Evolutionary conservation across 2,888 invertebrate species (phyloP), one percentile per base, ranked within the genome.

Genomic region (Ormia ochracea): DNA sequence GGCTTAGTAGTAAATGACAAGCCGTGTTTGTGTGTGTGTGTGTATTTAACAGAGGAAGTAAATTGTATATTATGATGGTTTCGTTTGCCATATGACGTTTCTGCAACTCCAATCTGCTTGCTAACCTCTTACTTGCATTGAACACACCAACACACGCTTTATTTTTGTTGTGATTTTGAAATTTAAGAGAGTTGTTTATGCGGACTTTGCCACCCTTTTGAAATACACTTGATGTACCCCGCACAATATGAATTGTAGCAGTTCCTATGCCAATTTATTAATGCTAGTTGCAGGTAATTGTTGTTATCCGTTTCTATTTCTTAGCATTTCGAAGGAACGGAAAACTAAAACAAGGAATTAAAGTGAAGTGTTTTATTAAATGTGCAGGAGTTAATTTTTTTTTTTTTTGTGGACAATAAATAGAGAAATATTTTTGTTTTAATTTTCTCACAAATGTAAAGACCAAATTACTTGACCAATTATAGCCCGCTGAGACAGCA

Each of bases 221-320:
- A 63, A 63, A 31, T 63, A 26, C 26, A 19, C 31, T 78, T 26
- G 33, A 10, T 41, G 19, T 9, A n/a, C 33, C 19, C 21, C 43
- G 45, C 69, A 33, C 45, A 52, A 66, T 56, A 54, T 70, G 52
- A 72, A 59, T 61, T 59, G 70, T 54, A 61, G 43, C n/a, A 59
- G 38, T 50, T 70, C 52, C 41, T 63, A 43, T 43, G 61, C 12
- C 50, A 61, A 61, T 61, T 66, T 79, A 72, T 80, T 72, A 69
- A 43, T 80, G 69, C 70, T 72, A 75, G 61, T 80, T 80, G 80
- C 33, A 58, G 80, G 66, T 80, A 80, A 76, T 80, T 80, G 80
- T 80, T 80, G 80, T 80, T 80, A 76, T 80, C 80, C 80, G 80
- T 61, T 80, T 76, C 76, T 66, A 76, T 61, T 80, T 72, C 70